A percentile compares a stretch with the other conserved stretches of the same genome.
Conservation (phyloP, 2,888 invertebrate genomes). For the Macrophya annulata region DNA sequence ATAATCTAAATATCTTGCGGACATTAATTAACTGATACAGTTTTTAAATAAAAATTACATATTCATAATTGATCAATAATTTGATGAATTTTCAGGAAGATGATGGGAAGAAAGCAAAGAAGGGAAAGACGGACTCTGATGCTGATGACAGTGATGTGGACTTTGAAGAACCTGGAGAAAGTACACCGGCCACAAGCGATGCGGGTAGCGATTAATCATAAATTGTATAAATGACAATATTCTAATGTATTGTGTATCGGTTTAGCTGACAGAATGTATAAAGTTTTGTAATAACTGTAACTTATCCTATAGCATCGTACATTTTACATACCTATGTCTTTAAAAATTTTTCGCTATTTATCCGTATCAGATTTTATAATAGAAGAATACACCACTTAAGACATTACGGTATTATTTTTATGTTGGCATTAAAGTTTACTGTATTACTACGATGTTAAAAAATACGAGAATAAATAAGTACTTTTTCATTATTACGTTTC, state of each 20-base stretch:
- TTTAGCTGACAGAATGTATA: conserved; percentile 8
- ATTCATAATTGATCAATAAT: conserved; percentile 44
- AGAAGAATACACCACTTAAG: not conserved
- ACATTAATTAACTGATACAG: not conserved
- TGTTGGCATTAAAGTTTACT: not conserved
- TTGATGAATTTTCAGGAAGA: conserved; percentile 70
- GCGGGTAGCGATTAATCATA: conserved; percentile 72
- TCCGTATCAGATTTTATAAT: conserved; percentile 1
- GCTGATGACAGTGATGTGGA: conserved; percentile 85
- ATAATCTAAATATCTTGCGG: not conserved
- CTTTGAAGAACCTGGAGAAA: conserved; percentile 82
- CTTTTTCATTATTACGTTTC: conserved; percentile 37
- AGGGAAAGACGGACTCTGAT: conserved; percentile 84
- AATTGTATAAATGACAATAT: conserved; percentile 13
- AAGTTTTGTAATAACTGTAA: conserved; percentile 25
- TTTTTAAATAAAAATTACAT: conserved; percentile 38
- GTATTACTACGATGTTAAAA: conserved; percentile 4
- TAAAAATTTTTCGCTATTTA: not conserved
- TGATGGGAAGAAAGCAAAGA: conserved; percentile 76
- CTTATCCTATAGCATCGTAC: conserved; percentile 14
- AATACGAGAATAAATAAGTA: conserved; percentile 37
- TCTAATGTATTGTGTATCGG: not conserved
- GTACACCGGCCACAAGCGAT: conserved; percentile 78
- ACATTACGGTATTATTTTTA: not conserved
- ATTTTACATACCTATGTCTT: not conserved